phyloP scores from a whole-genome alignment of 2,888 invertebrate genomes.

The Nomada goodeniana region DNA sequence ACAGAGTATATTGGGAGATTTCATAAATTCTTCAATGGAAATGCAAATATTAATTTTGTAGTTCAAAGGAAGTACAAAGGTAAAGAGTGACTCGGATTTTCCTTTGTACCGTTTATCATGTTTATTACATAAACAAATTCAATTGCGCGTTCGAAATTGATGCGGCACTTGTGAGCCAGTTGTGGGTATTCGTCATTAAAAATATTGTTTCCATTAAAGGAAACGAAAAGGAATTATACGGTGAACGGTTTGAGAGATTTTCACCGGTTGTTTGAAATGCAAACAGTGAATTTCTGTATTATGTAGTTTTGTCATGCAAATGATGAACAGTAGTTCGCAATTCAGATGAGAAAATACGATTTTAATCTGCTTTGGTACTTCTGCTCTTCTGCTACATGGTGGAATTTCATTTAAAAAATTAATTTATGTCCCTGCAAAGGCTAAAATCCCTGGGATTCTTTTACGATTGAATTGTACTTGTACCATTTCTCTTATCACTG shows the following conservation, averaged over 20 bases:
- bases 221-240: not conserved
- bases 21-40: too few species aligned
- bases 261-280: not conserved
- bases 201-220: not conserved
- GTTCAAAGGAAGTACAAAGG: too few species aligned
- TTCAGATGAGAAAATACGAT: not conserved
- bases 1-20: too few species aligned
- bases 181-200: too few species aligned
- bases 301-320: not conserved
- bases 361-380: not conserved
- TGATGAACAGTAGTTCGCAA: not conserved
- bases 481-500: not conserved
- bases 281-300: not conserved
- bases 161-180: too few species aligned
- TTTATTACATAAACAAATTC: too few species aligned
- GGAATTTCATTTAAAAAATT: not conserved
- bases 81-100: too few species aligned
- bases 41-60: too few species aligned
- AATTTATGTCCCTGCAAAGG: not conserved
- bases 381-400: not conserved
- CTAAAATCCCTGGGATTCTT: not conserved
- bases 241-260: not conserved
- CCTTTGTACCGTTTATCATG: too few species aligned
- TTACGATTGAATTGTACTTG: not conserved
- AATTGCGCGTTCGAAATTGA: too few species aligned